These are phyloP conservation scores for Halesus radiatus DNA, from an alignment of 1,140 invertebrate genomes.

Conservation along the genomic window DNA sequence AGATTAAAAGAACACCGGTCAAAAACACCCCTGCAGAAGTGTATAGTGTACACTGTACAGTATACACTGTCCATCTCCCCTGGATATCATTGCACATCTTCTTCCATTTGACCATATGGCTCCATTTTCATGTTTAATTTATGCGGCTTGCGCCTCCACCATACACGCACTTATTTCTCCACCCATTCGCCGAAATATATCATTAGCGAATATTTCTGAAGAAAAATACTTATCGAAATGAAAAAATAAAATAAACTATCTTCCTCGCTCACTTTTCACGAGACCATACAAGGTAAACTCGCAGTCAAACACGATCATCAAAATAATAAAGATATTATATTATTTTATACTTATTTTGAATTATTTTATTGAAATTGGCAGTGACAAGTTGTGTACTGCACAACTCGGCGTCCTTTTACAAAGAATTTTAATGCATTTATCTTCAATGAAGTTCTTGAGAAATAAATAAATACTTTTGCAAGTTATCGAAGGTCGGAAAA, in stretches of 20 bases:
- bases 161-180: neutral
- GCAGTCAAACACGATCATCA: neutral
- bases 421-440: no score
- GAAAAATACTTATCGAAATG: slow-evolving; percentile 4
- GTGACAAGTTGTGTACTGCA: no score
- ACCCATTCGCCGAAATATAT: slow-evolving; percentile 15
- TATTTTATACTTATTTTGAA: neutral
- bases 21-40: no score
- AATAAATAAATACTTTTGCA: no score
- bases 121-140: slow-evolving; percentile 1
- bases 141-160: neutral
- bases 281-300: neutral
- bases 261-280: neutral
- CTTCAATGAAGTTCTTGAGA: no score
- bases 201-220: slow-evolving; percentile 15
- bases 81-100: slow-evolving; percentile 1
- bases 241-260: neutral
- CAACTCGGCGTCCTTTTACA: no score
- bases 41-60: no score
- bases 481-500: no score
- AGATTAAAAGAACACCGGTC: no score
- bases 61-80: no score
- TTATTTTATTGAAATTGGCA: no score
- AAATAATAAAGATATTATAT: slow-evolving; percentile 4
- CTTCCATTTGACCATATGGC: slow-evolving; percentile 18